Base-by-base conservation (phyloP, 2,797 vertebrate species). In the Typhlichthys subterraneus region DNA sequence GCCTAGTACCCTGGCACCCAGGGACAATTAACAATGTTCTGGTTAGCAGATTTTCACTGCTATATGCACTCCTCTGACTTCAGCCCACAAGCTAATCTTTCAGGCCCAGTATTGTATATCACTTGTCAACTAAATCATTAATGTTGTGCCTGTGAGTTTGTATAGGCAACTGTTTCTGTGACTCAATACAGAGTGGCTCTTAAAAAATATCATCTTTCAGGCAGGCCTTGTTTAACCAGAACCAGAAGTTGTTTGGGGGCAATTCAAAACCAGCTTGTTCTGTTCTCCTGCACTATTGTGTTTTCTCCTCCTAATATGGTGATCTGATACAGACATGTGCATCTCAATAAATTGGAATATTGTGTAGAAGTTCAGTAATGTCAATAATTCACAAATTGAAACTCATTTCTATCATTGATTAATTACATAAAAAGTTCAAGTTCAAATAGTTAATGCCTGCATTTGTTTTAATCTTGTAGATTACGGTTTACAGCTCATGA, bases 21-120 rank as follows among this genome's bases (percentile, higher is more conserved):
- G 67, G 51, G 52, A 65, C 48, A 57, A 47, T 57, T 60, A 46
- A 11, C 23, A 53, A 58, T 64, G 29, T 4, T 23, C 3, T 23
- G 23, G 23, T 23, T 23, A 23, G 23, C 23, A 4, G 23, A 23
- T 23, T 23, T 23, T 23, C 23, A 23, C 23, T 23, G 23, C 57
- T 1, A 55, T 48, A 1, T 46, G 51, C 29, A 12, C 19, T 50
- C 2, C 57, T 56, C 49, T 33, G 53, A 56, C 61, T 38, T 33
- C 57, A 31, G 33, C 7, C 31, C n/a, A 11, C 59, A 53, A 12
- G 31, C 52, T 48, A 9, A 33, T 38, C 29, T 7, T 57, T 42
- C n/a, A 59, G 38, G 9, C 38, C 38, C 9, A 42, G 38, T 23
- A 23, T 23, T 23, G 23, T 23, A 38, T 12, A n/a, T 19, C 12